Base-by-base conservation (phyloP, 2,888 invertebrate species). In the Fragum fragum region DNA sequence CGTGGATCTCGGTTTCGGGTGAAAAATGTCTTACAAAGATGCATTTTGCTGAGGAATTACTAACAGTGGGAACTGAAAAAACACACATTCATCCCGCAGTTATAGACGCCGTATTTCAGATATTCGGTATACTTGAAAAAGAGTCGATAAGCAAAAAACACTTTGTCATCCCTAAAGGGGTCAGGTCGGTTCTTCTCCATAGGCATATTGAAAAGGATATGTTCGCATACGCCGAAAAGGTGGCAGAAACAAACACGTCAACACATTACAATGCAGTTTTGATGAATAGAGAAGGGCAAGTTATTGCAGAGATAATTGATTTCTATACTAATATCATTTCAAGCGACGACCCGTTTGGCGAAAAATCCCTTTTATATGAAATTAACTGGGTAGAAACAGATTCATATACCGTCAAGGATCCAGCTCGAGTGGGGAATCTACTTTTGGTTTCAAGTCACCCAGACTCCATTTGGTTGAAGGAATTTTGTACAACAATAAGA, bases 11-110 rank as follows among this genome's bases (percentile, higher is more conserved):
- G 69, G 70, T 53, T n/a, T 71, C 78, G 14, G 57, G 55, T 2
- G 74, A 75, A 14, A 87, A 86, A 69, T 85, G 84, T 61, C 57
- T 88, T 11, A 74, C 82, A 14, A 76, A 78, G 57, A 73, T 88
- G n/a, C 26, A 42, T 2, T 55, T 87, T 1, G 79, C 82, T n/a
- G 73, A 76, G 9, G 66, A 66, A 16, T 69, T 88, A 26, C 23
- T 6, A 71, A 76, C 36, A 70, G 73, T n/a, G 83, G 88, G 69
- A 39, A 81, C 28, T 42, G 76, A 76, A 11, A 63, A 76, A 53
- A 53, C 53, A 23, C n/a, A 53, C n/a, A 18, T 53, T n/a, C 53
- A 53, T 23, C 53, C 53, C 7, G 53, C 53, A 3, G 53, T 53
- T 21, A 53, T 53, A 53, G 53, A 53, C n/a, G 9, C 18, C n/a